These are phyloP conservation scores for Pogonomyrmex barbatus DNA, from an alignment of 1,140 invertebrate species.

Conservation along the genomic window DNA sequence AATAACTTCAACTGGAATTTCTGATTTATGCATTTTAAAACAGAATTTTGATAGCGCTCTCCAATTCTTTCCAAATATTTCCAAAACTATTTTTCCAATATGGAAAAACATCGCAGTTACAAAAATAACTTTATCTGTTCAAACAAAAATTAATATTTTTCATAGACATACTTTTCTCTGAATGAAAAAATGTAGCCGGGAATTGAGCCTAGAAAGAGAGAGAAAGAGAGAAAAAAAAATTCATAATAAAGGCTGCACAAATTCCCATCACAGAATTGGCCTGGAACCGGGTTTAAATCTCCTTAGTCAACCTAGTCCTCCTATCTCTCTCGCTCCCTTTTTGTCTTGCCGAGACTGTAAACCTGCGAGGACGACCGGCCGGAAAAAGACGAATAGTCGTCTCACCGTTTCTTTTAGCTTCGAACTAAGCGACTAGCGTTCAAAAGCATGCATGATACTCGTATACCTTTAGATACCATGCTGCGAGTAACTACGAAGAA, in stretches of 20 bases:
- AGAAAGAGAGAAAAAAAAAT: background rate
- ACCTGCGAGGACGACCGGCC: conserved; percentile 46
- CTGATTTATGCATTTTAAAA: too few species aligned
- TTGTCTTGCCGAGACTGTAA: conserved; percentile 50
- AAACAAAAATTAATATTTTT: background rate
- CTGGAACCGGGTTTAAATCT: conserved; percentile 75
- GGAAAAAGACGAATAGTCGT: conserved; percentile 37
- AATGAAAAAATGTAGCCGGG: conserved; percentile 51
- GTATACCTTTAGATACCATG: conserved; percentile 28
- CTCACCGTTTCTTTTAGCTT: conserved; percentile 5
- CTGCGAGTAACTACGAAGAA: conserved; percentile 33
- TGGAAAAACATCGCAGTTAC: too few species aligned
- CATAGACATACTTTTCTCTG: background rate
- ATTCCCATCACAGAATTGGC: conserved; percentile 67
- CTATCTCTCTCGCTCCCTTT: conserved; percentile 1
- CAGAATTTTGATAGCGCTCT: too few species aligned
- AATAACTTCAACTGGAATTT: too few species aligned
- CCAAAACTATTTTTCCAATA: too few species aligned
- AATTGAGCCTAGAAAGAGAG: background rate
- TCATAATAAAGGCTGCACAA: conserved; percentile 67
- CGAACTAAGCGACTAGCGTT: conserved; percentile 31
- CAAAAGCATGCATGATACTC: conserved; percentile 50
- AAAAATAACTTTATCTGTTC: too few species aligned
- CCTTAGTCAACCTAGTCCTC: conserved; percentile 57
- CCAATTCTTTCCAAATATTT: too few species aligned